Percentiles rank a stretch among this genome's conserved stretches.
These are phyloP conservation scores for Romanogobio albipinnatus DNA, from an alignment of 2,113 vertebrate genomes.

Conservation along the genomic window DNA sequence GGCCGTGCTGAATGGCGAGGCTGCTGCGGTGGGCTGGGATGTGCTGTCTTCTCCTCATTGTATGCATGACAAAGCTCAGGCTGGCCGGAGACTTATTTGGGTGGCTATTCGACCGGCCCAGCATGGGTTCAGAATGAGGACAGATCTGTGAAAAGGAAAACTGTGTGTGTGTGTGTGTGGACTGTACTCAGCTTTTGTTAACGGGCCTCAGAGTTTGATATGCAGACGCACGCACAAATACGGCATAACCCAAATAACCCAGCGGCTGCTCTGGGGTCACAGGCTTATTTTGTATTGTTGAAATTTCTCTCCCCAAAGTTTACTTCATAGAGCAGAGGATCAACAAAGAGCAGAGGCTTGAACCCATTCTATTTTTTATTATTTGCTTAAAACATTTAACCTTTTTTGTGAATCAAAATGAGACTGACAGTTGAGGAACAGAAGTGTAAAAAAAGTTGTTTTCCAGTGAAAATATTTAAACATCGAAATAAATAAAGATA, in stretches of 20 bases:
- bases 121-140: conserved; percentile 30
- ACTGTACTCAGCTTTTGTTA: conserved; percentile 1
- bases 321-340: neutral
- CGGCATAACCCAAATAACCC: conserved; percentile 17
- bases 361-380: neutral
- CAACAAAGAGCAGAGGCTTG: neutral
- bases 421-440: neutral
- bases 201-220: neutral
- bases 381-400: neutral
- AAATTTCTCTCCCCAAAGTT: neutral
- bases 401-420: neutral
- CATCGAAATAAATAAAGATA: neutral
- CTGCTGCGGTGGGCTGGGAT: conserved; percentile 30
- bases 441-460: neutral
- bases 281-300: neutral
- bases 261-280: neutral
- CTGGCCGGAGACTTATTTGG: conserved; percentile 36
- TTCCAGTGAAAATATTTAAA: neutral
- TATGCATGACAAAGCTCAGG: conserved; percentile 37
- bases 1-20: conserved; percentile 32
- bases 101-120: neutral
- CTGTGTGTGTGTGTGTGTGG: conserved; percentile 5
- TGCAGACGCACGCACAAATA: conserved; percentile 7
- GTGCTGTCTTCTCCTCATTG: conserved; percentile 24
- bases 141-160: neutral